Conservation (phyloP, 2,113 vertebrate genomes). For the Pardalotus punctatus region DNA sequence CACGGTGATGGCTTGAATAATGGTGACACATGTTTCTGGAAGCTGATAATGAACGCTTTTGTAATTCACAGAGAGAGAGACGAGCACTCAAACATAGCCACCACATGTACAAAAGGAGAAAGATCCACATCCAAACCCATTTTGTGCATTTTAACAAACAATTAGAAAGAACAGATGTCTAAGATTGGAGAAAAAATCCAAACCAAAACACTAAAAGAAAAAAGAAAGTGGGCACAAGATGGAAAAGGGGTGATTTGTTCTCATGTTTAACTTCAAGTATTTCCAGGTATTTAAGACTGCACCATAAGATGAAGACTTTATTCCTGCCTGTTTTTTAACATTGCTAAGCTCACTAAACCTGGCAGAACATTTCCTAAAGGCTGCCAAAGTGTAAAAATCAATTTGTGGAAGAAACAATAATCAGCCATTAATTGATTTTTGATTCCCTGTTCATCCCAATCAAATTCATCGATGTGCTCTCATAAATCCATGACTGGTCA, state of each 20-base stretch:
- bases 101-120: not conserved
- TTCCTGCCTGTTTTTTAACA: slow-evolving; percentile 18
- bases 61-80: not conserved
- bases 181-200: not conserved
- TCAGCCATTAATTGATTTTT: slow-evolving; percentile 69
- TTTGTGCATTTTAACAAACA: not conserved
- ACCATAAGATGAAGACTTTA: not conserved
- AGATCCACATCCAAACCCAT: not conserved
- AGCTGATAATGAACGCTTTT: not conserved
- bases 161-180: not conserved
- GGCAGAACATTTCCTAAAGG: slow-evolving; percentile 17
- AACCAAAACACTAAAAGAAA: no score
- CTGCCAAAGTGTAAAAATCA: slow-evolving; percentile 63
- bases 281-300: not conserved
- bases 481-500: not conserved
- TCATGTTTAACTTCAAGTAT: not conserved
- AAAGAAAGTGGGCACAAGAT: not conserved
- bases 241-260: not conserved
- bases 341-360: not conserved
- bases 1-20: not conserved
- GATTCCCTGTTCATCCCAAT: slow-evolving; percentile 50
- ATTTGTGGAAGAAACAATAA: slow-evolving; percentile 59
- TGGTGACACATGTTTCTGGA: not conserved
- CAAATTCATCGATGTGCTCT: not conserved
- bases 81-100: not conserved